Evolutionary conservation across 2,888 invertebrate species (phyloP).

Genomic region (Morpho achilles): DNA sequence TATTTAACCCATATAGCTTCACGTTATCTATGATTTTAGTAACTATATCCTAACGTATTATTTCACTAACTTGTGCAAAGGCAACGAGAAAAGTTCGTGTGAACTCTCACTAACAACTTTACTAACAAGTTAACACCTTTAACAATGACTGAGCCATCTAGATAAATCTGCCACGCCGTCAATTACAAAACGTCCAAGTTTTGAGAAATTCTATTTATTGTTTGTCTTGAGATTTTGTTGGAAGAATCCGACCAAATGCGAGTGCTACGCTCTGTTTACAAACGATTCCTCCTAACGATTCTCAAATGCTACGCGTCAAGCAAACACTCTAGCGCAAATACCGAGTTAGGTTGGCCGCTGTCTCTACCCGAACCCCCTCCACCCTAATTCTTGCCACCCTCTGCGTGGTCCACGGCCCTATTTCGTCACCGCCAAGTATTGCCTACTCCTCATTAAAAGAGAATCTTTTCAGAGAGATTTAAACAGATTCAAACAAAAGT

Average conservation of each 20-base stretch:
- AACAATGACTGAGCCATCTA: constrained; percentile 77
- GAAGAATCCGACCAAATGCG: constrained; percentile 66
- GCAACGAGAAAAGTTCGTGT: constrained; percentile 66
- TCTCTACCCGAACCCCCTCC: constrained; percentile 22
- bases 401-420: constrained; percentile 17
- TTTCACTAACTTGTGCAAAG: constrained; percentile 61
- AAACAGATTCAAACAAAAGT: constrained; percentile 71
- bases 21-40: constrained; percentile 56
- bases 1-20: constrained; percentile 59
- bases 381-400: constrained; percentile 31
- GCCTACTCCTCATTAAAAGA: constrained; percentile 65
- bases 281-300: constrained; percentile 73
- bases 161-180: constrained; percentile 69
- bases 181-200: constrained; percentile 74
- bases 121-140: constrained; percentile 73
- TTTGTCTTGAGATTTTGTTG: constrained; percentile 65
- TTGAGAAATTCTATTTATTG: constrained; percentile 68
- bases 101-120: constrained; percentile 71
- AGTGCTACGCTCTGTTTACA: constrained; percentile 64
- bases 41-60: constrained; percentile 64
- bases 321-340: constrained; percentile 68
- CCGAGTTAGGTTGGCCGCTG: constrained; percentile 42
- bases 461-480: constrained; percentile 69
- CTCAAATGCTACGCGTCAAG: constrained; percentile 73
- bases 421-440: constrained; percentile 38